phyloP scores from a whole-genome alignment of 2,797 vertebrate species.

The Oreortyx pictus region DNA sequence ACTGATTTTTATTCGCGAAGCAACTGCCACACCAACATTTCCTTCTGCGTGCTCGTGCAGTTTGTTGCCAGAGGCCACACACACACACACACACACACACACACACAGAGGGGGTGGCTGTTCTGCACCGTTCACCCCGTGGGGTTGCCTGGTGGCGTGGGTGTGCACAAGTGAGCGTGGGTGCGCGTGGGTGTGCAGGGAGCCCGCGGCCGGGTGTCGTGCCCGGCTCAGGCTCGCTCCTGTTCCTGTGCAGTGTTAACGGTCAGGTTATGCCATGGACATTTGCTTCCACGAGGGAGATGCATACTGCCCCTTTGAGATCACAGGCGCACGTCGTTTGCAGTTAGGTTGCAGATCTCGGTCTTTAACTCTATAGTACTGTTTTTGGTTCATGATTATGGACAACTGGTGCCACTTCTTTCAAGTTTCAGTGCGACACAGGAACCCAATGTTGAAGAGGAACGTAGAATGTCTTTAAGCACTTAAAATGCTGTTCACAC shows the following conservation, averaged over 20 bases:
- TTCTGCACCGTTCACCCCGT: not conserved
- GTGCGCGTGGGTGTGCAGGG: not conserved
- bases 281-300: slow-evolving; percentile 77
- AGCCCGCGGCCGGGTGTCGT: not conserved
- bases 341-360: slow-evolving; percentile 73
- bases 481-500: slow-evolving; percentile 88
- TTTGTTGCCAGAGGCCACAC: slow-evolving; percentile 43
- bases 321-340: slow-evolving; percentile 66
- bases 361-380: slow-evolving; percentile 83
- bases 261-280: slow-evolving; percentile 69
- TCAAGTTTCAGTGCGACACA: slow-evolving; percentile 81
- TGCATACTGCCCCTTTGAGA: slow-evolving; percentile 72
- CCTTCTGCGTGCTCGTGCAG: slow-evolving; percentile 75
- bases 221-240: slow-evolving; percentile 21
- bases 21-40: slow-evolving; percentile 79
- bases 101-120: not conserved
- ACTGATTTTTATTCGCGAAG: slow-evolving; percentile 80
- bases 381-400: slow-evolving; percentile 83
- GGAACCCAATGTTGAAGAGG: slow-evolving; percentile 79
- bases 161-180: not conserved
- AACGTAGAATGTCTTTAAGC: slow-evolving; percentile 82
- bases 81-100: not conserved
- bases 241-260: slow-evolving; percentile 74
- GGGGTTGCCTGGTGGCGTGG: not conserved
- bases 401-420: slow-evolving; percentile 83